Percentiles rank a stretch among this genome's conserved stretches.
Evolutionary conservation across 1,140 invertebrate genomes (phyloP).

Genomic region (Portunus trituberculatus): DNA sequence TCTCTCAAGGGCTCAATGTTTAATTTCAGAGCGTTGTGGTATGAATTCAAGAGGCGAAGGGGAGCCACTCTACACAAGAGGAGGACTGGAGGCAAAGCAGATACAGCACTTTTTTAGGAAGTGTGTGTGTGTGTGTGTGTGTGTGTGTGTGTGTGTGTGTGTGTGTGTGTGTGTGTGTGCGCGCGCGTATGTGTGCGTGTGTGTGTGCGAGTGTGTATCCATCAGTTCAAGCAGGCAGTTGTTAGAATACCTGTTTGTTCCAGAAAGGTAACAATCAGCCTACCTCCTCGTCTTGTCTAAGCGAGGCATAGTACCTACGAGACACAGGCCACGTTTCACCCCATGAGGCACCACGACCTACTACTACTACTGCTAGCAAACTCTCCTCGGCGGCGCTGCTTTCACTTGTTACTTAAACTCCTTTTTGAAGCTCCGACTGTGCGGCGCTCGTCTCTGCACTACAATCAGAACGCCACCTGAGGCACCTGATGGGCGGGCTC

Average conservation of each 20-base stretch:
- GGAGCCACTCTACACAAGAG: constrained; percentile 44
- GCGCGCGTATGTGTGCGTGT: constrained; percentile 8
- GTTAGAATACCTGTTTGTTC: not conserved
- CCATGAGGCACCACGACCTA: not conserved
- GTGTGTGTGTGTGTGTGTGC: not conserved
- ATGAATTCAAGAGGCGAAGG: constrained; percentile 32
- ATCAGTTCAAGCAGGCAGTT: not conserved
- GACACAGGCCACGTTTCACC: not conserved
- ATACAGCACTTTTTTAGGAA: not conserved
- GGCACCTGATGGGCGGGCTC: constrained; percentile 15
- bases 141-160: constrained; percentile 31
- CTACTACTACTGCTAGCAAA: not conserved
- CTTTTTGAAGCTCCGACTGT: not conserved
- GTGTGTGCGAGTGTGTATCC: constrained; percentile 39
- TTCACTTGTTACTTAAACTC: constrained; percentile 23
- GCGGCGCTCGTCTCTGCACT: not conserved
- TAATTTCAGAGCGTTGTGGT: constrained; percentile 55
- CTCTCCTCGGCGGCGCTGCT: not conserved
- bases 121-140: not conserved
- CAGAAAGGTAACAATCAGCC: not conserved
- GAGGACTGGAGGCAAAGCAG: not conserved
- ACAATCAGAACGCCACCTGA: not conserved
- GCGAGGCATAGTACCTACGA: not conserved
- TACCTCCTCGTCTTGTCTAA: not conserved
- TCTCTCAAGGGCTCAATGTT: constrained; percentile 56